A percentile compares a stretch with the other conserved stretches of the same genome.
Evolutionary conservation across 2,113 vertebrate genomes (phyloP).

Genomic region (Cervus canadensis): DNA sequence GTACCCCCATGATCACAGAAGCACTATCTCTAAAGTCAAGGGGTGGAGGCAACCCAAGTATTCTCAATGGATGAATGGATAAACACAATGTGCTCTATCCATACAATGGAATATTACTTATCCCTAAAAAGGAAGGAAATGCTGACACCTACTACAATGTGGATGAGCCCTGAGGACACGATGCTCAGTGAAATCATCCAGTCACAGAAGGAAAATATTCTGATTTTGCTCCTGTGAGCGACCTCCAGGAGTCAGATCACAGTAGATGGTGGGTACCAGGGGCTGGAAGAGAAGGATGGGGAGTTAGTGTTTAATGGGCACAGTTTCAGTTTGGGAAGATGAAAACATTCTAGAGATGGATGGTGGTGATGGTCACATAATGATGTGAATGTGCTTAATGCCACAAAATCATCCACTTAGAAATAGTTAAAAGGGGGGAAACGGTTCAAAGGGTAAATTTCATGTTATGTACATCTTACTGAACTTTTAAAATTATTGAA

Average conservation of each 20-base stretch:
- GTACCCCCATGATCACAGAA: not conserved
- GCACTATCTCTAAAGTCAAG: not conserved
- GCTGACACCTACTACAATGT: accelerated
- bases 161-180: not conserved
- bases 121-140: not conserved
- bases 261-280: not conserved
- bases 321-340: not conserved
- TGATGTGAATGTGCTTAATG: not conserved
- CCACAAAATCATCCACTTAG: not conserved
- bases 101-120: not conserved
- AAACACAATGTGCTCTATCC: too few relatives aligned
- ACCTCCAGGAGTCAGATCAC: not conserved
- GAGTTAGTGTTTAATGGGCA: not conserved
- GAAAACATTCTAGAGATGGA: not conserved
- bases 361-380: not conserved
- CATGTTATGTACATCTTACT: not conserved
- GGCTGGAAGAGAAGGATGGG: not conserved
- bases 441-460: not conserved
- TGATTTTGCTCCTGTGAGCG: not conserved
- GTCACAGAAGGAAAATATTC: not conserved
- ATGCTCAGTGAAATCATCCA: not conserved
- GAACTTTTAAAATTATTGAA: not conserved
- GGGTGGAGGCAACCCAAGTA: too few relatives aligned
- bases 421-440: not conserved
- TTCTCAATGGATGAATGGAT: accelerated